Percentiles rank a stretch among this genome's conserved stretches.
These are phyloP conservation scores for Temnothorax nylanderi DNA, from an alignment of 1,140 invertebrate species.

Conservation along the genomic window DNA sequence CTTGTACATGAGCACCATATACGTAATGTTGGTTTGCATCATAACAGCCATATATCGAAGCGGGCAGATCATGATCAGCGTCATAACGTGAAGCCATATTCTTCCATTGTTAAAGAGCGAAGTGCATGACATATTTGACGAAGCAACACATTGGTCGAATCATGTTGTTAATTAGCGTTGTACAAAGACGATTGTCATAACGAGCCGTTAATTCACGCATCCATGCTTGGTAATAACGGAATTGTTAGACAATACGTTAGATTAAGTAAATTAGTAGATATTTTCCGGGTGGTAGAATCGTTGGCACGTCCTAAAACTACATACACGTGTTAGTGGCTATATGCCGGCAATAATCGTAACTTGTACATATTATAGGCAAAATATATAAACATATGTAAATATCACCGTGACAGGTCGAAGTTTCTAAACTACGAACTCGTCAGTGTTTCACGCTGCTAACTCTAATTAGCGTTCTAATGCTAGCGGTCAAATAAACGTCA, in stretches of 20 bases:
- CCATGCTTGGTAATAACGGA: conserved; percentile 39
- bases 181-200: conserved; percentile 44
- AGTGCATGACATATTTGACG: conserved; percentile 54
- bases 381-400: conserved; percentile 39
- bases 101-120: conserved; percentile 13
- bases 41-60: background rate
- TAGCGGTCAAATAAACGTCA: conserved; percentile 67
- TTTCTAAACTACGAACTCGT: conserved; percentile 70
- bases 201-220: conserved; percentile 35
- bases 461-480: conserved; percentile 72
- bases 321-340: conserved; percentile 53
- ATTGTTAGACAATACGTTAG: conserved; percentile 48
- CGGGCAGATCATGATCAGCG: background rate
- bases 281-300: conserved; percentile 30
- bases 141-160: conserved; percentile 82
- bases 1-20: background rate
- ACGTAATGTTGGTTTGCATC: background rate
- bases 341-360: conserved; percentile 48
- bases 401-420: conserved; percentile 59
- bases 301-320: conserved; percentile 66
- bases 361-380: conserved; percentile 31
- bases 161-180: conserved; percentile 51
- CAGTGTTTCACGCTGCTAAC: conserved; percentile 68
- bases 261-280: conserved; percentile 62
- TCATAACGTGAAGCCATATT: conserved; percentile 9